phyloP scores from a whole-genome alignment of 2,888 invertebrate genomes.

The Cyclophora punctaria region DNA sequence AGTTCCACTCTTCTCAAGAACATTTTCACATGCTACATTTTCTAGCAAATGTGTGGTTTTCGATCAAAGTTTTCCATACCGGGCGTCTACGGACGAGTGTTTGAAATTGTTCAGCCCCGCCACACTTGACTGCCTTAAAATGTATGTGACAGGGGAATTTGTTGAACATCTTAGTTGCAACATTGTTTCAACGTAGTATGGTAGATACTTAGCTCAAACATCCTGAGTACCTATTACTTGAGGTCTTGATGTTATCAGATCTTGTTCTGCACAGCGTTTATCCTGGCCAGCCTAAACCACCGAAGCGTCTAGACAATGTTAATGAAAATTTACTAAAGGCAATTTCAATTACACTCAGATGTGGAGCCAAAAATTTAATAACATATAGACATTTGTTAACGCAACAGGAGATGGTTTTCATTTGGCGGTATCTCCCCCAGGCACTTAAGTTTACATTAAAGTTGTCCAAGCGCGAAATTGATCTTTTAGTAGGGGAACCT shows the following conservation, averaged over 20 bases:
- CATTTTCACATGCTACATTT: constrained; percentile 50
- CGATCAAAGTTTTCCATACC: constrained; percentile 65
- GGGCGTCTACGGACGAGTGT: constrained; percentile 36
- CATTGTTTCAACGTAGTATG: too few species aligned
- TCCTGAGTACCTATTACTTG: too few species aligned
- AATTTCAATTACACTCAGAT: constrained; percentile 29
- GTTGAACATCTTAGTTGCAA: too few species aligned
- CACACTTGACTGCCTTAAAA: constrained; percentile 18
- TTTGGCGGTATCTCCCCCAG: constrained; percentile 58
- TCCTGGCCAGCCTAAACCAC: too few species aligned
- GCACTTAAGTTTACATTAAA: constrained; percentile 72
- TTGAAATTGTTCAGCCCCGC: constrained; percentile 17
- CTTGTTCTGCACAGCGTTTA: too few species aligned
- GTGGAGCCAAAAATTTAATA: constrained; percentile 56
- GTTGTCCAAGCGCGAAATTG: constrained; percentile 73
- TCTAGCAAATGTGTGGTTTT: constrained; percentile 58
- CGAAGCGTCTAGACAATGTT: too few species aligned
- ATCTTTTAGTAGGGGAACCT: constrained; percentile 68
- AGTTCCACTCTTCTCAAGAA: constrained; percentile 34
- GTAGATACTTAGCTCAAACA: too few species aligned
- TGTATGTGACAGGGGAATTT: constrained; percentile 11
- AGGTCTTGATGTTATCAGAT: too few species aligned
- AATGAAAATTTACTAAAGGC: too few species aligned
- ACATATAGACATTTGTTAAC: constrained; percentile 60
- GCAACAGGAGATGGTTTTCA: constrained; percentile 55